phyloP scores from a whole-genome alignment of 1,140 invertebrate species.

The Diachasmimorpha longicaudata region DNA sequence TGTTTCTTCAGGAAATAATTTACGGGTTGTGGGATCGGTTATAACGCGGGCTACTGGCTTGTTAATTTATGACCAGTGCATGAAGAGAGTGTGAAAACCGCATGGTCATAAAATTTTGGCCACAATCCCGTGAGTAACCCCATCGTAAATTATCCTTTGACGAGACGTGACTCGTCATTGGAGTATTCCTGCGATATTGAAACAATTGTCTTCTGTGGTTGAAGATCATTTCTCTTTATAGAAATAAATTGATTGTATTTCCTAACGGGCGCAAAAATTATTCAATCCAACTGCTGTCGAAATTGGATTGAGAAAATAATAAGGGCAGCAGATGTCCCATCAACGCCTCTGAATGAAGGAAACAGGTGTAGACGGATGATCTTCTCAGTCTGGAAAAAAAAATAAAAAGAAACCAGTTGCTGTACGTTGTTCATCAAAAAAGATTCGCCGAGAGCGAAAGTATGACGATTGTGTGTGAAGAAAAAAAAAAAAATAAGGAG shows the following conservation, averaged over 20 bases:
- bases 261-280: too few relatives aligned
- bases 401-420: slow-evolving; percentile 8
- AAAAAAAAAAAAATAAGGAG: slow-evolving; percentile 3
- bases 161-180: neutral
- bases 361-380: neutral
- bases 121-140: slow-evolving; percentile 36
- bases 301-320: too few relatives aligned
- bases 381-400: neutral
- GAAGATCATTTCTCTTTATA: neutral
- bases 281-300: too few relatives aligned
- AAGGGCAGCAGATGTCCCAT: neutral
- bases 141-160: slow-evolving; percentile 18
- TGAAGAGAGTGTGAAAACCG: slow-evolving; percentile 43
- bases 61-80: slow-evolving; percentile 39
- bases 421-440: neutral
- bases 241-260: neutral
- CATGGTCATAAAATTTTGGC: slow-evolving; percentile 43
- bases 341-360: neutral
- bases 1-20: slow-evolving; percentile 14
- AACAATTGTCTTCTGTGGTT: neutral
- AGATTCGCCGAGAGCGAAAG: neutral
- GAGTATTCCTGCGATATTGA: neutral
- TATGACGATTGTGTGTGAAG: neutral
- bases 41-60: neutral
- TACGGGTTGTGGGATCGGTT: slow-evolving; percentile 7